Evolutionary conservation across 2,888 invertebrate genomes (phyloP).

Genomic region (Campoplex capitator): DNA sequence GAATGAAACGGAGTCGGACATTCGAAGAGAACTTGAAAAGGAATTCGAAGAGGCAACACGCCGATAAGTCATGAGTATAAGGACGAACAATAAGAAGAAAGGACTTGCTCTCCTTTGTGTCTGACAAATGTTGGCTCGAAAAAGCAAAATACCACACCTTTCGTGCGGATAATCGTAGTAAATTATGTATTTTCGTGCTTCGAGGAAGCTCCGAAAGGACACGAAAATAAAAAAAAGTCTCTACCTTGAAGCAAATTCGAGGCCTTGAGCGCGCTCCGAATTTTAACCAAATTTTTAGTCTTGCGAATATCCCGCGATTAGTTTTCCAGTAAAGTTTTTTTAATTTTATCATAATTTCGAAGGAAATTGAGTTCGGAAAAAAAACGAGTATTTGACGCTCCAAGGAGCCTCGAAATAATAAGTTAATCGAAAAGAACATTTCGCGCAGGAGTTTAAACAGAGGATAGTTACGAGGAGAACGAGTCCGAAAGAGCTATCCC

Average conservation of each 20-base stretch:
- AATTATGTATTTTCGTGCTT: conserved; percentile 37
- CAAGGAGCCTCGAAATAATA: not conserved
- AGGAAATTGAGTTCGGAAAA: not conserved
- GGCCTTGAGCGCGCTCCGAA: not conserved
- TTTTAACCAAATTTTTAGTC: not conserved
- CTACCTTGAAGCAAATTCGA: not conserved
- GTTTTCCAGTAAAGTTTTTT: not conserved
- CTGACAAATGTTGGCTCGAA: not conserved
- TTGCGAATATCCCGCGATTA: not conserved
- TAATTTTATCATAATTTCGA: not conserved
- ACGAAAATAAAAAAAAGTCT: not conserved
- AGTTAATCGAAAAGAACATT: conserved; percentile 11
- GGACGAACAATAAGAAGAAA: conserved; percentile 18
- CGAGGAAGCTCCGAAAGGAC: conserved; percentile 2
- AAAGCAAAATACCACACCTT: conserved; percentile 21
- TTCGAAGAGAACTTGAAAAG: conserved; percentile 47
- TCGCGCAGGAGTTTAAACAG: not conserved
- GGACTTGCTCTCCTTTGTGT: conserved; percentile 26
- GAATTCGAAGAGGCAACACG: conserved; percentile 55
- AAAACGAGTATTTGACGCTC: no score
- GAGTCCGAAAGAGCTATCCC: not conserved
- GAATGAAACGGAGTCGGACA: conserved; percentile 35
- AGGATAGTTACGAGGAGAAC: not conserved
- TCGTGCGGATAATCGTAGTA: conserved; percentile 63
- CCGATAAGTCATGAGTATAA: conserved; percentile 28